Evolutionary conservation across 2,888 invertebrate species (phyloP).

Genomic region (Diogma glabrata): DNA sequence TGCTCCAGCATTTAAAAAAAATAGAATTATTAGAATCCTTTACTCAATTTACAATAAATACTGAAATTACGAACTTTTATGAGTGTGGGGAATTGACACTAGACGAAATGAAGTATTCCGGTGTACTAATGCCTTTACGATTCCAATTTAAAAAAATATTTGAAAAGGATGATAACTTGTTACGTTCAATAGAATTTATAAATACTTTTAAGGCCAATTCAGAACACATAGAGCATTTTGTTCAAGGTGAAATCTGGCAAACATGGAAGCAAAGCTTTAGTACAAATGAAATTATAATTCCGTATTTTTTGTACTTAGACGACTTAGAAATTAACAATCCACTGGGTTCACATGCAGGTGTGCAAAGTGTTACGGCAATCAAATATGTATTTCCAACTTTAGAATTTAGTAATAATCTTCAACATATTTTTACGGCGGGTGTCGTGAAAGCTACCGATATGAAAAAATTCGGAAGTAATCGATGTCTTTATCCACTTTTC

Average conservation of each 20-base stretch:
- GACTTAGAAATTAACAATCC: conserved; percentile 4
- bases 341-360: neutral
- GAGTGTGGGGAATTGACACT: too few relatives aligned
- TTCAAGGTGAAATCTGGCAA: conserved; percentile 1
- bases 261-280: neutral
- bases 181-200: neutral
- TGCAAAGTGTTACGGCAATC: neutral
- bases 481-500: neutral
- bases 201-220: neutral
- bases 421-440: conserved; percentile 5
- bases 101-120: too few relatives aligned
- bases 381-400: conserved; percentile 3
- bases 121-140: too few relatives aligned
- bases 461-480: neutral
- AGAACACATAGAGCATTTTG: neutral
- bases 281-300: neutral
- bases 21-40: too few relatives aligned
- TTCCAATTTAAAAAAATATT: too few relatives aligned
- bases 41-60: too few relatives aligned
- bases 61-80: too few relatives aligned
- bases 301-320: conserved; percentile 2
- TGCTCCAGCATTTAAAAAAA: too few relatives aligned
- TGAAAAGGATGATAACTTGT: neutral
- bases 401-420: neutral
- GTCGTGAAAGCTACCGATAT: conserved; percentile 2